Percentiles rank a stretch among this genome's conserved stretches.
Evolutionary conservation across 2,113 vertebrate species (phyloP).

Genomic region (Myotis brandtii): DNA sequence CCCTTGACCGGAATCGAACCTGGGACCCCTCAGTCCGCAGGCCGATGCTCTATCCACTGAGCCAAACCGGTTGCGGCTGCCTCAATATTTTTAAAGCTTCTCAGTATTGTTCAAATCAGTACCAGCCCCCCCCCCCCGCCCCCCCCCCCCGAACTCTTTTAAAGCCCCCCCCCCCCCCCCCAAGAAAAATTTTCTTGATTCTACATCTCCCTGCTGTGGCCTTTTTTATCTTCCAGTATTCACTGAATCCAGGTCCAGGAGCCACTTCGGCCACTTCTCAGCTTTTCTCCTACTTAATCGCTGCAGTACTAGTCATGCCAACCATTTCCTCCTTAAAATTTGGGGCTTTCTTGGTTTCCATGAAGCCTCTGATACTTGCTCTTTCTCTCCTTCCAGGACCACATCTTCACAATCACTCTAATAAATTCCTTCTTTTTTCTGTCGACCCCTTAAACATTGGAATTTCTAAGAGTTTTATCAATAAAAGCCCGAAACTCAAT

Average conservation of each 20-base stretch:
- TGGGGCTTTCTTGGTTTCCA: not conserved
- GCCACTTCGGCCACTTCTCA: not conserved
- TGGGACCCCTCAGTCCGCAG: too few relatives aligned
- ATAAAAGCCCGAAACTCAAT: not conserved
- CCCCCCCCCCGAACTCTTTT: fast-evolving
- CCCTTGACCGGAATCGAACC: too few relatives aligned
- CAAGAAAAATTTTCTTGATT: not conserved
- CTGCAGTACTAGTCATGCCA: not conserved
- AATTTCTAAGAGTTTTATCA: not conserved
- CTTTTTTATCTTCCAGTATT: not conserved
- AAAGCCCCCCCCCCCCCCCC: fast-evolving
- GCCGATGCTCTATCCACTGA: too few relatives aligned
- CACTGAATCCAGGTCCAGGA: not conserved
- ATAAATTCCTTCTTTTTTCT: not conserved
- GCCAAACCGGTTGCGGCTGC: too few relatives aligned
- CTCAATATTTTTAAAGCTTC: not conserved
- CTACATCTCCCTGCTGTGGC: not conserved
- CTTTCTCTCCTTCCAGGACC: not conserved
- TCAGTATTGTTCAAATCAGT: not conserved
- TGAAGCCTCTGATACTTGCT: not conserved
- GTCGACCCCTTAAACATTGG: not conserved
- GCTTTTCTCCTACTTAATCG: not conserved
- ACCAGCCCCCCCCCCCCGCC: fast-evolving
- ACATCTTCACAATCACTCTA: not conserved
- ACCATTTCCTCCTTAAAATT: not conserved